A percentile compares a stretch with the other conserved stretches of the same genome.
These are phyloP conservation scores for Agrilus cyanescens DNA, from an alignment of 2,888 invertebrate species.

Conservation along the genomic window DNA sequence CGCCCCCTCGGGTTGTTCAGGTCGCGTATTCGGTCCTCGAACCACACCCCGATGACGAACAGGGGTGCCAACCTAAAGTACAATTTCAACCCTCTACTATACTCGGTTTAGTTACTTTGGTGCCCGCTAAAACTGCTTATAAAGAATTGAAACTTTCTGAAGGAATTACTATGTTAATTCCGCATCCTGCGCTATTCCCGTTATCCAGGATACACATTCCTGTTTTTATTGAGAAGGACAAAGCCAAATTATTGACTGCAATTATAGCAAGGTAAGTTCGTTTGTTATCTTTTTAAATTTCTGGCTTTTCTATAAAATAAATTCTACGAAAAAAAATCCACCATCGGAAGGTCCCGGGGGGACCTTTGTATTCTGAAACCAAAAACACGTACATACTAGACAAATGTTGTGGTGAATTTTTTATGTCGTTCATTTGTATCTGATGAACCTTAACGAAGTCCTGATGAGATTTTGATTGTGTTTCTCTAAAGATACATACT, in stretches of 20 bases:
- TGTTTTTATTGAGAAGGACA: slow-evolving; percentile 69
- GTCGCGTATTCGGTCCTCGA: slow-evolving; percentile 83
- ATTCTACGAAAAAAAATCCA: too few relatives aligned
- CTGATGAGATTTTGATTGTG: too few relatives aligned
- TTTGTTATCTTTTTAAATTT: too few relatives aligned
- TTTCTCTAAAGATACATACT: too few relatives aligned
- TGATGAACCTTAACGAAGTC: too few relatives aligned
- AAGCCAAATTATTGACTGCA: slow-evolving; percentile 54
- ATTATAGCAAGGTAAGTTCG: slow-evolving; percentile 70
- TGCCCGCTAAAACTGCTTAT: slow-evolving; percentile 68
- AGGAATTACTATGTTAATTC: slow-evolving; percentile 72
- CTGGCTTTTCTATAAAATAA: too few relatives aligned
- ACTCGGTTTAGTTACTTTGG: slow-evolving; percentile 52
- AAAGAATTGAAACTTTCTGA: slow-evolving; percentile 77
- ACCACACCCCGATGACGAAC: slow-evolving; percentile 54
- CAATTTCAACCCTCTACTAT: slow-evolving; percentile 49
- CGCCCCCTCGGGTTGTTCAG: slow-evolving; percentile 61
- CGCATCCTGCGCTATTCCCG: slow-evolving; percentile 81
- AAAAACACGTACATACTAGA: too few relatives aligned
- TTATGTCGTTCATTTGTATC: too few relatives aligned
- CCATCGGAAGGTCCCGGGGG: too few relatives aligned
- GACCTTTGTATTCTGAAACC: too few relatives aligned
- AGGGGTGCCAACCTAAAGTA: slow-evolving; percentile 64
- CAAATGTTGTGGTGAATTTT: too few relatives aligned
- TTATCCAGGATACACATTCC: slow-evolving; percentile 83